phyloP scores from a whole-genome alignment of 1,140 invertebrate species.

The Papilio xuthus region DNA sequence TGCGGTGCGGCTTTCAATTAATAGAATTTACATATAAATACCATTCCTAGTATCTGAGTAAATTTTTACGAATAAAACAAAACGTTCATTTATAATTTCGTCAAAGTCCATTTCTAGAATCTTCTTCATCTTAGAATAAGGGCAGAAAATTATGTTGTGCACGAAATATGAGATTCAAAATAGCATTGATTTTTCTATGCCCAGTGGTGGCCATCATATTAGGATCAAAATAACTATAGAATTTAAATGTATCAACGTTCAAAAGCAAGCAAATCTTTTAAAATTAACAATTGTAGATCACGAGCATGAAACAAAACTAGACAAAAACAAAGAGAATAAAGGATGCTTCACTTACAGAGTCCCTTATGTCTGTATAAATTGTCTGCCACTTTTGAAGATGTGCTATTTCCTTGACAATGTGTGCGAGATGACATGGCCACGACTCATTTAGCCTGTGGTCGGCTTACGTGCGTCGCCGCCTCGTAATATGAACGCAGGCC shows the following conservation, averaged over 20 bases:
- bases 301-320: background rate
- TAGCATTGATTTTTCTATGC: too few species aligned
- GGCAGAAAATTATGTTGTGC: too few species aligned
- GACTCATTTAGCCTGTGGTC: constrained; percentile 45
- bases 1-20: constrained; percentile 4
- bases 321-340: background rate
- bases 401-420: constrained; percentile 29
- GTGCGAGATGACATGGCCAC: constrained; percentile 1
- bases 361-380: background rate
- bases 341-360: background rate
- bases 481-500: constrained; percentile 24
- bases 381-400: constrained; percentile 11
- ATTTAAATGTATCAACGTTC: background rate
- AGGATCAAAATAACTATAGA: background rate
- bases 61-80: background rate
- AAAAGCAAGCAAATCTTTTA: background rate
- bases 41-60: background rate
- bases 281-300: background rate
- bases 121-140: too few species aligned
- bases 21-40: constrained; percentile 15
- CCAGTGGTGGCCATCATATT: background rate
- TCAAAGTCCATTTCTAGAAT: background rate
- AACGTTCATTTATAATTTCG: background rate
- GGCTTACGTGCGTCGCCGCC: constrained; percentile 31
- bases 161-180: too few species aligned